A percentile compares a stretch with the other conserved stretches of the same genome.
Conservation (phyloP, 2,888 invertebrate genomes). For the Hirtodrosophila confusa region DNA sequence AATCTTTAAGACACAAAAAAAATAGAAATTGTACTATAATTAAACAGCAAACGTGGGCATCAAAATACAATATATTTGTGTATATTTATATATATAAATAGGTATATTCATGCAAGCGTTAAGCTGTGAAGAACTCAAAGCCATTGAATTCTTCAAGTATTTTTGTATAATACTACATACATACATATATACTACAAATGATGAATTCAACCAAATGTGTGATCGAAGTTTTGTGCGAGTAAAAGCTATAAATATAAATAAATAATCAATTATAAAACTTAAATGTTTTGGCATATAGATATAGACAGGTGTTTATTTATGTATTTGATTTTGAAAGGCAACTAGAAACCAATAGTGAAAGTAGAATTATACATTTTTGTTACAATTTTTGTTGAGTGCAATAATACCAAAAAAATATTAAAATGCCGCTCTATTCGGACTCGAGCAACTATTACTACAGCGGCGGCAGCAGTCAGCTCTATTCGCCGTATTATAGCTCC, state of each 20-base stretch:
- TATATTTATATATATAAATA: conserved; percentile 7
- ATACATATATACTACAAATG: conserved; percentile 3
- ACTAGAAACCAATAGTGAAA: conserved; percentile 1
- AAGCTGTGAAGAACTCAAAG: conserved; percentile 56
- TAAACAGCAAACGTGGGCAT: conserved; percentile 17
- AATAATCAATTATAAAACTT: neutral
- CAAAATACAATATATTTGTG: conserved; percentile 1
- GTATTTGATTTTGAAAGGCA: neutral
- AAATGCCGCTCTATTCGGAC: conserved; percentile 89
- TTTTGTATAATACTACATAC: no score
- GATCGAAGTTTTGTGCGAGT: no score
- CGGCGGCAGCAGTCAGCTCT: conserved; percentile 84
- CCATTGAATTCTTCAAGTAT: conserved; percentile 16
- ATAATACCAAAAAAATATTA: neutral
- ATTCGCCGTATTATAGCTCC: conserved; percentile 85
- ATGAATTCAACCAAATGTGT: neutral
- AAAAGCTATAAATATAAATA: no score
- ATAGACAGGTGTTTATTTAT: conserved; percentile 19
- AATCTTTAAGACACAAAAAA: conserved; percentile 16
- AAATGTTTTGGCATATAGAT: conserved; percentile 19
- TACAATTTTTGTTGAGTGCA: conserved; percentile 31
- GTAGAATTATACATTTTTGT: conserved; percentile 21
- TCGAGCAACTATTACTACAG: conserved; percentile 86
- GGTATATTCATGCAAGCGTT: conserved; percentile 55
- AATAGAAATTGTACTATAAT: conserved; percentile 49